phyloP scores from a whole-genome alignment of 2,888 invertebrate species.

The Chrysolina americana region DNA sequence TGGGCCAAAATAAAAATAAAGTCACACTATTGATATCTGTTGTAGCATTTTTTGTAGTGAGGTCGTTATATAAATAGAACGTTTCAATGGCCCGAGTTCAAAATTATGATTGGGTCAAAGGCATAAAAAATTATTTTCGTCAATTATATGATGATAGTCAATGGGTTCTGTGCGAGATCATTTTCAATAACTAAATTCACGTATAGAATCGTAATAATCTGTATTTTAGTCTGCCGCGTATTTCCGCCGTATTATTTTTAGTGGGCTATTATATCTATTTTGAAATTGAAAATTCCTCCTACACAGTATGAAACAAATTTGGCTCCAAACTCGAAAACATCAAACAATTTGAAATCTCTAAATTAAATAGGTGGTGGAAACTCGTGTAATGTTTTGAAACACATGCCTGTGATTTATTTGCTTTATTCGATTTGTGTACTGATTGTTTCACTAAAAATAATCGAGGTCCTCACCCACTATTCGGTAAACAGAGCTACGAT shows the following conservation, averaged over 20 bases:
- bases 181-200: neutral
- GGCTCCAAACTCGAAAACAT: conserved; percentile 33
- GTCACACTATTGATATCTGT: neutral
- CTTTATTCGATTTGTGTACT: neutral
- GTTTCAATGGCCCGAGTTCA: neutral
- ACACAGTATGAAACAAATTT: conserved; percentile 45
- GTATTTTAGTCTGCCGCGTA: conserved; percentile 51
- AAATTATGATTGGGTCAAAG: conserved; percentile 11
- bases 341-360: conserved; percentile 15
- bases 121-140: conserved; percentile 9
- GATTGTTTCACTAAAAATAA: neutral
- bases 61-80: conserved; percentile 4
- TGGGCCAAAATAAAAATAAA: neutral
- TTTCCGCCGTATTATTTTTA: conserved; percentile 51
- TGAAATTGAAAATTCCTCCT: conserved; percentile 52
- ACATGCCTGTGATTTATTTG: neutral
- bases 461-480: neutral
- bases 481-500: neutral
- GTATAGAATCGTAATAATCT: conserved; percentile 30
- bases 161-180: conserved; percentile 13
- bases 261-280: conserved; percentile 55
- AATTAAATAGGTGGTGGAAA: conserved; percentile 10
- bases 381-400: neutral
- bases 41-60: neutral
- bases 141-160: conserved; percentile 11